Evolutionary conservation across 2,113 vertebrate genomes (phyloP).

Genomic region (Callionymus lyra): DNA sequence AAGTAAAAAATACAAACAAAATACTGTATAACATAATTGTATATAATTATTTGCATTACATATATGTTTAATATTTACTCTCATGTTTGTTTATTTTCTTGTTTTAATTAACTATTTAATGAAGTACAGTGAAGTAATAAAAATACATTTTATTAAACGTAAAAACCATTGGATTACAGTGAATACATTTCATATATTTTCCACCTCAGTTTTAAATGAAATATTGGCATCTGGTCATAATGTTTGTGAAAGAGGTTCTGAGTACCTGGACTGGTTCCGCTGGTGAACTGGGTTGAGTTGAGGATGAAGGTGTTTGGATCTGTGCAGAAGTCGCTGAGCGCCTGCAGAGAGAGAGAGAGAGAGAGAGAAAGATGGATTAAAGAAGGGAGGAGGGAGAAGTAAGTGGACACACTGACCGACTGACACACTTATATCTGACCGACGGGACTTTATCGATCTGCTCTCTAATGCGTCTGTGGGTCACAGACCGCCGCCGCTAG

Average conservation of each 20-base stretch:
- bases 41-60: too few relatives aligned
- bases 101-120: too few relatives aligned
- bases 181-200: too few relatives aligned
- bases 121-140: too few relatives aligned
- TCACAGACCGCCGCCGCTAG: conserved; percentile 54
- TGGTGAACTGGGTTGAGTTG: conserved; percentile 79
- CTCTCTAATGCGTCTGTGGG: conserved; percentile 5
- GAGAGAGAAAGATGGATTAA: conserved; percentile 9
- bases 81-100: too few relatives aligned
- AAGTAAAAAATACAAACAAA: too few relatives aligned
- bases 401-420: conserved; percentile 49
- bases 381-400: conserved; percentile 19
- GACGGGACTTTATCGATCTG: conserved; percentile 27
- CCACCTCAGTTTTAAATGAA: too few relatives aligned
- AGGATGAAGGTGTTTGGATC: conserved; percentile 77
- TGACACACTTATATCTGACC: conserved; percentile 52
- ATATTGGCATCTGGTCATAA: too few relatives aligned
- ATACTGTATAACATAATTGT: too few relatives aligned
- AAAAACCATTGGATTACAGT: too few relatives aligned
- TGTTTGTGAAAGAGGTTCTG: neutral
- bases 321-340: conserved; percentile 85
- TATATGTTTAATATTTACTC: too few relatives aligned
- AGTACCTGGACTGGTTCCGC: conserved; percentile 75
- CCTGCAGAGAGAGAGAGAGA: conserved; percentile 50
- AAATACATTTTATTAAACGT: too few relatives aligned